Base-by-base conservation (phyloP, 2,797 vertebrate species). In the Halcyon smyrnensis region DNA sequence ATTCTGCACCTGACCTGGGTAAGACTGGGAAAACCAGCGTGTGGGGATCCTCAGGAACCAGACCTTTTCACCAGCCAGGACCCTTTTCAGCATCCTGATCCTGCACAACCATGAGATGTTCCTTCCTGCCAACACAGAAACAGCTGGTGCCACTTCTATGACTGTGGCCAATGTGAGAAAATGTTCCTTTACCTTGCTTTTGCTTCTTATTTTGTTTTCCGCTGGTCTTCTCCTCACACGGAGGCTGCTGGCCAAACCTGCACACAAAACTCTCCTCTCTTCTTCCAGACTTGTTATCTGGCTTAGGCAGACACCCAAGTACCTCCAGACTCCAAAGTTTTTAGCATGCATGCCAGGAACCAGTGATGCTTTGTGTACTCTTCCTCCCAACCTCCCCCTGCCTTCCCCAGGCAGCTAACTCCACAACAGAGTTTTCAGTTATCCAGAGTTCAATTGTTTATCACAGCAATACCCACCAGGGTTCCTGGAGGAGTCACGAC, bases 281-380 rank as follows among this genome's bases (percentile, higher is more conserved):
- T 90, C 56, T 92, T 23, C 36, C 50, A 89, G 60, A 46, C 34
- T 83, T 86, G 23, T 95, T 95, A 89, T 93, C 86, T 83, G 32
- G 16, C 60, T 87, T 90, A 94, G 84, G 90, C 93, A 95, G 78
- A 74, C 90, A 90, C 74, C 75, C 86, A 92, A 64, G 81, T 77
- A 68, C 39, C 75, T 92, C 64, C 75, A 87, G 81, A 89, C 64
- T 92, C 50, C 75, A 50, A 90, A 74, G 64, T 77, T 87, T 95
- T 93, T 50, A 80, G 32, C 32, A 18, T 32, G 21, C 39, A 32
- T 74, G 84, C 90, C 93, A 96, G 81, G 41, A 95, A 68, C 3
- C 45, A 92, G 27, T 75, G 53, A 77, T 32, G 20, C 57, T 89
- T 93, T 0, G 0, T 74, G 57, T 68, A 62, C 32, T 94, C 28